Percentiles rank a stretch among this genome's conserved stretches.
phyloP scores from a whole-genome alignment of 2,888 invertebrate genomes.

The Eumerus sabulonum region DNA sequence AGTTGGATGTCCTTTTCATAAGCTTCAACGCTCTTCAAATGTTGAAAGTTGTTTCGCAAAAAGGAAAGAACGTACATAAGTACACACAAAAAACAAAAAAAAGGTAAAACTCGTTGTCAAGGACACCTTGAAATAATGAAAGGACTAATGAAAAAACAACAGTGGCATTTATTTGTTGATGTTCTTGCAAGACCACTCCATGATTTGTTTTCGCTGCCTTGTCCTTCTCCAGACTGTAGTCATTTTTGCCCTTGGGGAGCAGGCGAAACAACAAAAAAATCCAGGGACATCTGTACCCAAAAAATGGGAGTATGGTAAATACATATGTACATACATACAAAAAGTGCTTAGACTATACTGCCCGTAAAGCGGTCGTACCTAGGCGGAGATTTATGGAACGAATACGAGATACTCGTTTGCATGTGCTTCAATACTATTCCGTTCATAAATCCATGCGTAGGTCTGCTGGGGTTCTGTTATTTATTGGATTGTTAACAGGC shows the following conservation, averaged over 20 bases:
- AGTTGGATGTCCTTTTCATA: constrained; percentile 2
- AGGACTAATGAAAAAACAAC: constrained; percentile 69
- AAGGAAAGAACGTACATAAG: neutral
- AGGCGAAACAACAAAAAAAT: constrained; percentile 37
- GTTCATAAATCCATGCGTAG: neutral
- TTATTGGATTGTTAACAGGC: constrained; percentile 53
- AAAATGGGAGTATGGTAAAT: too few species aligned
- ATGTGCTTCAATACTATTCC: neutral
- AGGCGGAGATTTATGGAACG: constrained; percentile 9
- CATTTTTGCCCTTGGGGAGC: neutral
- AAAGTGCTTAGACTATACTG: too few species aligned
- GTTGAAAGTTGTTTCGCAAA: constrained; percentile 32
- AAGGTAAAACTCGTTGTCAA: constrained; percentile 61
- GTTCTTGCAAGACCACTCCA: constrained; percentile 62
- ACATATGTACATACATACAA: too few species aligned
- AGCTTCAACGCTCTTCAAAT: constrained; percentile 28
- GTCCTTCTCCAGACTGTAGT: constrained; percentile 32
- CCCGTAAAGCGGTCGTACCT: constrained; percentile 35
- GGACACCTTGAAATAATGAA: constrained; percentile 68
- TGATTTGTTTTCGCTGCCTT: constrained; percentile 40
- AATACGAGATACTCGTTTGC: constrained; percentile 20
- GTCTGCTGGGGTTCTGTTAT: constrained; percentile 34
- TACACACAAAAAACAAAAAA: too few species aligned
- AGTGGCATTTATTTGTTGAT: constrained; percentile 66
- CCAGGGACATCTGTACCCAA: constrained; percentile 49